Percentiles rank a stretch among this genome's conserved stretches.
These are phyloP conservation scores for Falco berigora DNA, from an alignment of 2,797 vertebrate species.

Conservation along the genomic window DNA sequence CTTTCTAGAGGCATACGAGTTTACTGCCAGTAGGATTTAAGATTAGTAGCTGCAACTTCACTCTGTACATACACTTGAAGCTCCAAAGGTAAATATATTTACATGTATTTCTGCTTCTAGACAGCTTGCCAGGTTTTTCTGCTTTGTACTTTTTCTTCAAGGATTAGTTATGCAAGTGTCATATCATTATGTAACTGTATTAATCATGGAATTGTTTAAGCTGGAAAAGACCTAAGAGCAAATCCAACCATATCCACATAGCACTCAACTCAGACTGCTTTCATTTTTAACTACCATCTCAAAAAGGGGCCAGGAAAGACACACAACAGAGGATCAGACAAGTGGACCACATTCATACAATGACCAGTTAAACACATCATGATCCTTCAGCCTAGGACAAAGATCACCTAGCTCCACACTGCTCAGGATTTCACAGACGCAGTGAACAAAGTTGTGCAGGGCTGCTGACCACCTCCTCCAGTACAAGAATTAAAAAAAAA, in stretches of 20 bases:
- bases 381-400: not conserved
- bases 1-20: not conserved
- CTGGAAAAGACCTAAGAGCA: too few relatives aligned
- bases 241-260: not conserved
- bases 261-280: not conserved
- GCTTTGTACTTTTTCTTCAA: not conserved
- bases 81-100: not conserved
- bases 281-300: not conserved
- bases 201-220: not conserved
- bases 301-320: not conserved
- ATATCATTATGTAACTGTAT: not conserved
- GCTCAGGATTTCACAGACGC: not conserved
- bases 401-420: accelerated
- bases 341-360: not conserved
- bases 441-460: accelerated
- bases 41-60: not conserved
- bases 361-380: not conserved
- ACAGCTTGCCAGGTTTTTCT: not conserved
- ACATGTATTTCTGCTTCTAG: not conserved
- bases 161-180: not conserved
- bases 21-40: not conserved
- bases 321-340: not conserved
- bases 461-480: not conserved
- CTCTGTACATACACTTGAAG: not conserved
- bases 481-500: not conserved